These are phyloP conservation scores for Drosophila mercatorum DNA, from an alignment of 2,888 invertebrate species.

Conservation along the genomic window DNA sequence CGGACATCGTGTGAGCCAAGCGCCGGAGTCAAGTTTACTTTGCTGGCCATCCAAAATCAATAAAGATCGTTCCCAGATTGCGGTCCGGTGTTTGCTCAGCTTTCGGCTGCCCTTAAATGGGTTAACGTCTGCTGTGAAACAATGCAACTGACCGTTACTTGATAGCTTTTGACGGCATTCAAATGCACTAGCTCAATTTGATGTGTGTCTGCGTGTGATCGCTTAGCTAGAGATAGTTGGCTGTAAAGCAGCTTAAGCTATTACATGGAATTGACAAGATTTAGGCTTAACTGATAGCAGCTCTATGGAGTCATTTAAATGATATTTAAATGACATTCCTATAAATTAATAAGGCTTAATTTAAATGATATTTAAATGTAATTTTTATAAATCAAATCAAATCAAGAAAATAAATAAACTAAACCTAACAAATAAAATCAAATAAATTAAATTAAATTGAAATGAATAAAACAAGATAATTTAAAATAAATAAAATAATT, in stretches of 20 bases:
- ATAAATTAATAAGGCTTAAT: not conserved
- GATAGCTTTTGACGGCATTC: slow-evolving; percentile 53
- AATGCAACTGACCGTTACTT: slow-evolving; percentile 66
- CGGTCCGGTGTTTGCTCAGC: slow-evolving; percentile 56
- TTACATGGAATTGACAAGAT: slow-evolving; percentile 1
- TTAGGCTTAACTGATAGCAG: not conserved
- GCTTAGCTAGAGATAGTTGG: not conserved
- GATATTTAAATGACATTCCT: not conserved
- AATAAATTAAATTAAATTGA: too few species aligned
- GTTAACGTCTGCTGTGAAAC: slow-evolving; percentile 60
- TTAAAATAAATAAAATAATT: too few species aligned
- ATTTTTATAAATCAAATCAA: too few species aligned
- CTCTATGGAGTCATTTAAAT: not conserved
- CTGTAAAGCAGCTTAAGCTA: not conserved
- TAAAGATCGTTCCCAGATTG: slow-evolving; percentile 73
- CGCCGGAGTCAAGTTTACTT: slow-evolving; percentile 49
- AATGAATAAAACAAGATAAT: too few species aligned
- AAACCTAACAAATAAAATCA: too few species aligned
- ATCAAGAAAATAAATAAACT: too few species aligned
- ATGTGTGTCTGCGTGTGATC: slow-evolving; percentile 18
- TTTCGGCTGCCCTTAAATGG: slow-evolving; percentile 64
- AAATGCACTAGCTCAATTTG: slow-evolving; percentile 60
- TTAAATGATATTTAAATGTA: too few species aligned
- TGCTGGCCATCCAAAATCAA: slow-evolving; percentile 71
- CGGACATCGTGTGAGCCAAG: slow-evolving; percentile 69